These are phyloP conservation scores for Nanorana parkeri DNA, from an alignment of 2,113 vertebrate species.

Conservation along the genomic window DNA sequence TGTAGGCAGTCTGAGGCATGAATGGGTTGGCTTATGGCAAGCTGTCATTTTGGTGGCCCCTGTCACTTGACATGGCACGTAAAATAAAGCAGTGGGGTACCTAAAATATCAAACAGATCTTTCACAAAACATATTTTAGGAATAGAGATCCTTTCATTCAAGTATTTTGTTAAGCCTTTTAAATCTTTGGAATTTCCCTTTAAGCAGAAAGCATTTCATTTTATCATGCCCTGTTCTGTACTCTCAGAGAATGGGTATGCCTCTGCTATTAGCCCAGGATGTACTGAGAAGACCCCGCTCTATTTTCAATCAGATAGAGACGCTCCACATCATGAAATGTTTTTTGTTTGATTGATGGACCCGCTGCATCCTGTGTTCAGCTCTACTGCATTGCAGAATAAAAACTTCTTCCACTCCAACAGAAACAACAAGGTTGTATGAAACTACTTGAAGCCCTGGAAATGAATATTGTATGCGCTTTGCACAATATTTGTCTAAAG, in stretches of 20 bases:
- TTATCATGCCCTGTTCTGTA: background rate
- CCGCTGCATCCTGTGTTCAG: background rate
- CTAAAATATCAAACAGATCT: too few species aligned
- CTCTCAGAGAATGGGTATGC: background rate
- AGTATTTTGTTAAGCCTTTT: too few species aligned
- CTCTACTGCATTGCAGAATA: conserved; percentile 1
- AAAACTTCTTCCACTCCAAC: conserved; percentile 26
- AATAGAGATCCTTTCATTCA: too few species aligned
- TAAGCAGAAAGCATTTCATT: background rate
- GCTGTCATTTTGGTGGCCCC: too few species aligned
- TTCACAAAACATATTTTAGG: too few species aligned
- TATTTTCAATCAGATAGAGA: background rate
- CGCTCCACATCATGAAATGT: background rate
- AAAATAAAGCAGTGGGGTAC: too few species aligned
- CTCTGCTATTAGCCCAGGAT: background rate
- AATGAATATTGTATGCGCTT: background rate
- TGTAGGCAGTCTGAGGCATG: too few species aligned
- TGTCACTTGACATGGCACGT: too few species aligned
- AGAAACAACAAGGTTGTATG: conserved; percentile 24
- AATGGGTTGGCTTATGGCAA: too few species aligned
- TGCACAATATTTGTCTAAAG: conserved; percentile 10
- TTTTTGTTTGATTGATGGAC: conserved; percentile 22
- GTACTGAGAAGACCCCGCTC: background rate
- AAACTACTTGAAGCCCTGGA: conserved; percentile 28
- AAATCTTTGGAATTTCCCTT: background rate